Evolutionary conservation across 2,113 vertebrate genomes (phyloP), one percentile per base, ranked within the genome.

Genomic region (Girardinichthys multiradiatus): DNA sequence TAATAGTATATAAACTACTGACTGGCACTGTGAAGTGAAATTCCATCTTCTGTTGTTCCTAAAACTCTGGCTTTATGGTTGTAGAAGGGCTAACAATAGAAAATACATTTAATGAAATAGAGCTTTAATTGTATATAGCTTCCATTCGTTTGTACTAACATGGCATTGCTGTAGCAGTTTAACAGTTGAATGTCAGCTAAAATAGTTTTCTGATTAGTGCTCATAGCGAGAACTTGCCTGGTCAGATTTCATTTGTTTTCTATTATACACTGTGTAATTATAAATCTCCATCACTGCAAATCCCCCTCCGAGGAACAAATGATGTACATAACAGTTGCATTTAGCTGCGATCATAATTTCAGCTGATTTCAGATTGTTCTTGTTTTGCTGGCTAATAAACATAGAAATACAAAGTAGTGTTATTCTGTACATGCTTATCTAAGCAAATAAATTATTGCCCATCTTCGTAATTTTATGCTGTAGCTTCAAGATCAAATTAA

Each of bases 191-290:
- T 78, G 75, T 80, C 57, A 19, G 65, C 68, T 78, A 80, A 86
- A 88, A 88, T 86, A 86, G 78, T 39, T 80, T 88, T 78, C 54
- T 78, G 78, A 89, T 91, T 89, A 74, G 76, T 69, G 80, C 80
- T 77, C 37, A 0, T 31, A 68, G 54, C 73, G 74, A 37, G 66
- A 74, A 75, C 72, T 84, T 64, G 74, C 80, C 84, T 84, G 88
- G 80, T 77, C 86, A 86, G 81, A 87, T 90, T 82, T 80, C 85
- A 85, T 92, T 89, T 82, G 24, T 68, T 72, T 90, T 87, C 70
- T 82, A 84, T 89, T 89, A 83, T 79, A 81, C 72, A 62, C 76
- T 66, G 85, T 84, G 83, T 90, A 90, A 92, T 92, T 90, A 89
- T 82, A 68, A 85, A 90, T 87, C 72, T 79, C 84, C 81, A 89